Conservation (phyloP, 2,888 invertebrate species). For the Drosophila kambysellisi region DNA sequence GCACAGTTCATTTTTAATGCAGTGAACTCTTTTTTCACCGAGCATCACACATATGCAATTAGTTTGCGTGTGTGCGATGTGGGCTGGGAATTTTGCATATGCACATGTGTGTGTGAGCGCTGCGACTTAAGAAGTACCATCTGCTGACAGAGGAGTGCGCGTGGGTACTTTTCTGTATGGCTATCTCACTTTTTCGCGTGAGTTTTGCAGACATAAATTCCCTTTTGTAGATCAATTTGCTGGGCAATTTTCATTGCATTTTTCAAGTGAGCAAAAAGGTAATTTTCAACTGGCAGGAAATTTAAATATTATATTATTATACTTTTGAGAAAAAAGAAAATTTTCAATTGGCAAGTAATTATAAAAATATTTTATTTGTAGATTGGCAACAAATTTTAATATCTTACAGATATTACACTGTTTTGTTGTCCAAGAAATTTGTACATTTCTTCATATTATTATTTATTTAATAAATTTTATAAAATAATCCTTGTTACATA, state of each 20-base stretch:
- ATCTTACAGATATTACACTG: background rate
- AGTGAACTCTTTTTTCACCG: background rate
- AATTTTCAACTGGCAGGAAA: background rate
- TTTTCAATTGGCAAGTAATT: background rate
- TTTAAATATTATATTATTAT: background rate
- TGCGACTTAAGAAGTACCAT: background rate
- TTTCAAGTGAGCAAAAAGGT: background rate
- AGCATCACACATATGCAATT: background rate
- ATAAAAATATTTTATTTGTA: background rate
- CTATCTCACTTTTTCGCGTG: background rate
- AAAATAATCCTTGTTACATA: background rate
- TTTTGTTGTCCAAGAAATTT: too few relatives aligned
- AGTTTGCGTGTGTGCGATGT: background rate
- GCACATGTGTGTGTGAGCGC: background rate
- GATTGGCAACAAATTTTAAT: background rate
- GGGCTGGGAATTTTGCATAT: background rate
- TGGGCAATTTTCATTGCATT: background rate
- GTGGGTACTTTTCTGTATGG: background rate
- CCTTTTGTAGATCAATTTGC: background rate
- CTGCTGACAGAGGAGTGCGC: background rate
- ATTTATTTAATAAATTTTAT: background rate
- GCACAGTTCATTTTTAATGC: background rate
- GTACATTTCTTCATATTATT: too few relatives aligned
- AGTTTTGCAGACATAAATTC: background rate
- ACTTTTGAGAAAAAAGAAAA: background rate